Percentiles rank a stretch among this genome's conserved stretches.
Conservation (phyloP, 2,888 invertebrate species). For the Xanthorhoe designata region DNA sequence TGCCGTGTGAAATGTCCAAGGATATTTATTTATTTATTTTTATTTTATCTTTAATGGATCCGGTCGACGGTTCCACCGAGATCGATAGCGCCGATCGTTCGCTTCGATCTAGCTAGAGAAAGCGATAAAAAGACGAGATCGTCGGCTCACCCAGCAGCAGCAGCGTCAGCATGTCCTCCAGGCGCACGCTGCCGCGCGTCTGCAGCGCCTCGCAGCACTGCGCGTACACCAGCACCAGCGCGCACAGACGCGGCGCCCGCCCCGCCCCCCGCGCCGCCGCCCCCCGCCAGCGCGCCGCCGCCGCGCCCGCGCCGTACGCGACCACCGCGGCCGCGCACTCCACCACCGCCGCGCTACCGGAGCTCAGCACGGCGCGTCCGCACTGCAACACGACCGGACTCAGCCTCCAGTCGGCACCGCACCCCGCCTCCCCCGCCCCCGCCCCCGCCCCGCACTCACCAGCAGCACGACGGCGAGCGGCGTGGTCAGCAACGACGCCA, state of each 20-base stretch:
- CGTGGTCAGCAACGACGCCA: slow-evolving; percentile 56
- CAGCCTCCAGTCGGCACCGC: slow-evolving; percentile 41
- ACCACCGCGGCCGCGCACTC: slow-evolving; percentile 43
- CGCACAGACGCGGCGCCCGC: slow-evolving; percentile 49
- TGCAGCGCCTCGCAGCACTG: slow-evolving; percentile 64
- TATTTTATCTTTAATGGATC: too few relatives aligned
- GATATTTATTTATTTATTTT: too few relatives aligned
- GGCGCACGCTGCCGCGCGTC: slow-evolving; percentile 60
- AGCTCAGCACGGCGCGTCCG: slow-evolving; percentile 49
- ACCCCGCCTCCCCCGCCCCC: slow-evolving; percentile 36
- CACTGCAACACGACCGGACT: slow-evolving; percentile 52
- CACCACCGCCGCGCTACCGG: slow-evolving; percentile 38
- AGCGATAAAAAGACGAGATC: not conserved
- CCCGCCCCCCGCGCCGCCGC: slow-evolving; percentile 28
- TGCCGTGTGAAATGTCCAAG: too few relatives aligned
- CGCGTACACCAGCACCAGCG: slow-evolving; percentile 62
- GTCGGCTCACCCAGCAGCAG: slow-evolving; percentile 48
- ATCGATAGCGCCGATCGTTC: too few relatives aligned
- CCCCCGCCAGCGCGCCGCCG: slow-evolving; percentile 61
- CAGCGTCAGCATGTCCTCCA: slow-evolving; percentile 47
- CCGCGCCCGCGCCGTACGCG: slow-evolving; percentile 62
- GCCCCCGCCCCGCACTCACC: slow-evolving; percentile 46
- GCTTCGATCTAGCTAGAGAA: too few relatives aligned
- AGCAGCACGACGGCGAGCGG: slow-evolving; percentile 59
- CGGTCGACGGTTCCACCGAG: too few relatives aligned